phyloP scores from a whole-genome alignment of 2,888 invertebrate species.

The Scaptomyza flava region DNA sequence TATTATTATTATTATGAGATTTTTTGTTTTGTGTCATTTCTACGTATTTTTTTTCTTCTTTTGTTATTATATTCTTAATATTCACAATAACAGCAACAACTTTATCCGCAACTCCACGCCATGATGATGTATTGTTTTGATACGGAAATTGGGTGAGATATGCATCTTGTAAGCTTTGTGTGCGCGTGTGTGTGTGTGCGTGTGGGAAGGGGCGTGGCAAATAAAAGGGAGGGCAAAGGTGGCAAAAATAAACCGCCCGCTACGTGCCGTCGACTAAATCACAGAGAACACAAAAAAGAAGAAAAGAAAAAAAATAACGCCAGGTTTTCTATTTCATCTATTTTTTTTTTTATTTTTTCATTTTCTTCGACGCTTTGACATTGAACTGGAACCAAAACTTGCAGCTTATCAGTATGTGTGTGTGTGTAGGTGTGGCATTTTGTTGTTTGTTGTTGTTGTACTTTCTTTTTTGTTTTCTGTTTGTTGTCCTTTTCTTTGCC shows the following conservation, averaged over 20 bases:
- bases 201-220: not conserved
- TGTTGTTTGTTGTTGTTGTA: slow-evolving; percentile 11
- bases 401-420: slow-evolving; percentile 21
- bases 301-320: not conserved
- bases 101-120: slow-evolving; percentile 14
- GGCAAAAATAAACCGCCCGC: slow-evolving; percentile 69
- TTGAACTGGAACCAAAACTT: slow-evolving; percentile 25
- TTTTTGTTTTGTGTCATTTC: slow-evolving; percentile 6
- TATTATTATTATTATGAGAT: slow-evolving; percentile 16
- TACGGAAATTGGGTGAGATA: slow-evolving; percentile 47
- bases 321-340: slow-evolving; percentile 9
- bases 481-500: slow-evolving; percentile 18
- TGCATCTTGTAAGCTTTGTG: slow-evolving; percentile 7
- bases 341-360: not conserved
- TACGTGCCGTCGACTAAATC: slow-evolving; percentile 61
- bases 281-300: slow-evolving; percentile 20
- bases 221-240: slow-evolving; percentile 36
- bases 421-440: slow-evolving; percentile 27
- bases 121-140: slow-evolving; percentile 72
- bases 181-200: too few relatives aligned
- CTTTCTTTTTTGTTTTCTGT: slow-evolving; percentile 19
- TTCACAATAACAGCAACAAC: slow-evolving; percentile 66
- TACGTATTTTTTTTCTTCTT: too few relatives aligned
- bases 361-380: slow-evolving; percentile 13
- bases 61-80: slow-evolving; percentile 51